These are phyloP conservation scores for Falcaria lacertinaria DNA, from an alignment of 2,888 invertebrate species.

Conservation along the genomic window DNA sequence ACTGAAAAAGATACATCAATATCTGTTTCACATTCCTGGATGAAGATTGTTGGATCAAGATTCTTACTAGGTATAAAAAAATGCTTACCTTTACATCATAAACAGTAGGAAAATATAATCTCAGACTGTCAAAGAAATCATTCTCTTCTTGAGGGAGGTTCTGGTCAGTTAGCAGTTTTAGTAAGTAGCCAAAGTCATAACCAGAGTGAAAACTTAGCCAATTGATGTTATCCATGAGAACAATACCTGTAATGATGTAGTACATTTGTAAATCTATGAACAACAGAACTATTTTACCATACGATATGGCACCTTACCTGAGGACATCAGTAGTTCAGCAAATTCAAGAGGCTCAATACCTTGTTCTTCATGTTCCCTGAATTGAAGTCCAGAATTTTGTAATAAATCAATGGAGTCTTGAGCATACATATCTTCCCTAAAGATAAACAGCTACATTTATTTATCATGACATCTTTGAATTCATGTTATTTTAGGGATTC, in stretches of 20 bases:
- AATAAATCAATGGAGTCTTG: conserved; percentile 99
- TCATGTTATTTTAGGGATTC: too few relatives aligned
- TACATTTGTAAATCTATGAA: not conserved
- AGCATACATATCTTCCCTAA: conserved; percentile 98
- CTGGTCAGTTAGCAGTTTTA: conserved; percentile 95
- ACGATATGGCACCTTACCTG: conserved; percentile 77
- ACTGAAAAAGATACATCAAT: too few relatives aligned
- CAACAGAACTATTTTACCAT: not conserved
- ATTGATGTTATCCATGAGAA: conserved; percentile 96
- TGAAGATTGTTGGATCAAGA: too few relatives aligned
- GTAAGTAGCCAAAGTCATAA: conserved; percentile 98
- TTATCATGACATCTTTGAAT: not conserved
- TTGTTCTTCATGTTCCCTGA: conserved; percentile 98
- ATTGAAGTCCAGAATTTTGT: conserved; percentile 97
- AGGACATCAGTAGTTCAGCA: conserved; percentile 98
- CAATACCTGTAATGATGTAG: conserved; percentile 82
- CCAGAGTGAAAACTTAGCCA: conserved; percentile 99
- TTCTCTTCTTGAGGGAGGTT: conserved; percentile 96
- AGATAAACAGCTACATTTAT: not conserved
- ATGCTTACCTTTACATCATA: conserved; percentile 95
- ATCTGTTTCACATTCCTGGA: too few relatives aligned
- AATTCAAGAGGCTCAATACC: conserved; percentile 98
- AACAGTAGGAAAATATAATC: conserved; percentile 97
- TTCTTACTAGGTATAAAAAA: too few relatives aligned
- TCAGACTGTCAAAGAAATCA: conserved; percentile 96